These are phyloP conservation scores for Aelia acuminata DNA, from an alignment of 2,888 invertebrate species.

Conservation along the genomic window DNA sequence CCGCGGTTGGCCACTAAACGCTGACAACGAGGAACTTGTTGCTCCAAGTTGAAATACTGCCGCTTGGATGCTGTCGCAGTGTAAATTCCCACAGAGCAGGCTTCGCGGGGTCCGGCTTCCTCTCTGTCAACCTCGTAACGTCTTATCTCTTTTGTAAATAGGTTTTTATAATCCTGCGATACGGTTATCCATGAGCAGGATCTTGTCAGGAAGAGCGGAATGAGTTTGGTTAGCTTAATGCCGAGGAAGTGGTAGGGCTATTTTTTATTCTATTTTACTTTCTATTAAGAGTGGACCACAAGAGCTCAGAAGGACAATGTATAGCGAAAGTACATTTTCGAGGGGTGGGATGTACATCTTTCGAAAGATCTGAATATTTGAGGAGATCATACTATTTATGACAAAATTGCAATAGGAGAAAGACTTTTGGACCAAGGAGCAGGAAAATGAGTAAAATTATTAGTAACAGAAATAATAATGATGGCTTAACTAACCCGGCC, in stretches of 20 bases:
- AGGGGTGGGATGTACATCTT: too few species aligned
- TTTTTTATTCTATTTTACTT: too few species aligned
- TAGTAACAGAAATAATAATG: too few species aligned
- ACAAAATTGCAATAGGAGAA: too few species aligned
- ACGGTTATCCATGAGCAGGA: neutral
- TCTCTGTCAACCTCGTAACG: neutral
- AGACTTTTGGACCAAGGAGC: too few species aligned
- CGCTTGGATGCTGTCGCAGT: neutral
- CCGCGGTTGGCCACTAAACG: neutral
- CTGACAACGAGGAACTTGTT: conserved; percentile 43
- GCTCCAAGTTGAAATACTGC: conserved; percentile 28
- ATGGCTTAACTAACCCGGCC: too few species aligned
- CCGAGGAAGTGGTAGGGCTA: neutral
- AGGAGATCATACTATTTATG: too few species aligned
- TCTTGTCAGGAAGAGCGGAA: neutral
- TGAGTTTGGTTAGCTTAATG: neutral
- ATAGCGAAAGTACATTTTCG: too few species aligned
- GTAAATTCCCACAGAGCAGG: neutral
- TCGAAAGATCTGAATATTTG: too few species aligned
- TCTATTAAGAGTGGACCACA: too few species aligned
- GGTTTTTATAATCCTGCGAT: neutral
- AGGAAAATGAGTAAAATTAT: too few species aligned
- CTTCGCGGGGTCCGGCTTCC: neutral
- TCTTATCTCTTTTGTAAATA: neutral
- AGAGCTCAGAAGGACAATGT: too few species aligned